Base-by-base conservation (phyloP, 2,888 invertebrate species). In the Eilema depressum region DNA sequence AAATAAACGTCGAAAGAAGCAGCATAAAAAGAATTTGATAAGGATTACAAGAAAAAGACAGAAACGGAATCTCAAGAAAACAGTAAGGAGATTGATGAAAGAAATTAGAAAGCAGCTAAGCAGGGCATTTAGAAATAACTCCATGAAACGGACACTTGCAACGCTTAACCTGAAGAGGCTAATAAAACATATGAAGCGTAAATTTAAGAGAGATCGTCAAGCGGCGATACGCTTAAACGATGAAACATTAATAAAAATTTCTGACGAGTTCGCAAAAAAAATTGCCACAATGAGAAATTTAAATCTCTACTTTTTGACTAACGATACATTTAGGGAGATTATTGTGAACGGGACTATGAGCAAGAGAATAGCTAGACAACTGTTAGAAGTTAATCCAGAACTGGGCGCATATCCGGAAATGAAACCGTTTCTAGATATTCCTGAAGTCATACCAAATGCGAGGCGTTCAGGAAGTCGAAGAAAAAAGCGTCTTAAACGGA, bases 121-220 rank as follows among this genome's bases (percentile, higher is more conserved):
- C 47, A 71, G 68, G 57, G 68, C 71, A 25, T 68, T 53, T 23
- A 68, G 68, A 47, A 71, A 71, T 10, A 25, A 37, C 25, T 57
- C 65, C 10, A 1, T 12, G 1, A 26, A 68, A 20, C 64, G 57
- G 0, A 20, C 14, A 2, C 17, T 28, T 17, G 59, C 53, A n/a
- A n/a, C 17, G 33, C n/a, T 11, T 0, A 65, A 53, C 2, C 2
- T 71, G 8, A 71, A 68, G 28, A 68, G 1, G 1, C n/a, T 60
- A 11, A 33, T 71, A 14, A 28, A 62, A 3, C n/a, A 23, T 14
- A 26, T 71, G 68, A 71, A 71, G 25, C 37, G 56, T 10, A 68
- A 68, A 17, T 62, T 56, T 2, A 60, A 0, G 3, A 14, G 28
- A 3, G 61, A 64, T 0, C 71, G 71, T 14, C 17, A 57, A 0